phyloP scores from a whole-genome alignment of 2,113 vertebrate species.

The Sturnira hondurensis region DNA sequence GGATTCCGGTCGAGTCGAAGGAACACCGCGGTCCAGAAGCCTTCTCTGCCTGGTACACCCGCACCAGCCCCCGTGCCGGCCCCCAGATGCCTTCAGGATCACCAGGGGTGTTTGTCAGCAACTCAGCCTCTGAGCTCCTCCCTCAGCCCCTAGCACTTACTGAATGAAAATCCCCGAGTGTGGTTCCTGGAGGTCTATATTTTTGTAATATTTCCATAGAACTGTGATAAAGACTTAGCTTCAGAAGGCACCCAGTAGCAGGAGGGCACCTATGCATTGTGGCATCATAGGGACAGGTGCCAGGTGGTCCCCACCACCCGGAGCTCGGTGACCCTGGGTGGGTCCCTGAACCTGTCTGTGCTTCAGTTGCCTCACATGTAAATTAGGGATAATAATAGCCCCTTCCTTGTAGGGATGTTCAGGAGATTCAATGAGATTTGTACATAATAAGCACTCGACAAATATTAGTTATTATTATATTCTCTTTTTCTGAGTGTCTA shows the following conservation, averaged over 20 bases:
- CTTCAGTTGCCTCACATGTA: not conserved
- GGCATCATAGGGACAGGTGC: rapidly evolving
- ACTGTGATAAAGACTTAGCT: not conserved
- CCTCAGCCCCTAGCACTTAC: not conserved
- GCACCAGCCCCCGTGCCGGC: rapidly evolving
- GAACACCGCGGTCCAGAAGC: not conserved
- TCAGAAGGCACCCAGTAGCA: not conserved
- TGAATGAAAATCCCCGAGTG: not conserved
- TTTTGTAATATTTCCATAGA: not conserved
- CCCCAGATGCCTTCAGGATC: not conserved
- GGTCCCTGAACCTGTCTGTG: not conserved
- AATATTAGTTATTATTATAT: not conserved
- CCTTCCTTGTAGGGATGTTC: not conserved
- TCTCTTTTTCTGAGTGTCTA: not conserved
- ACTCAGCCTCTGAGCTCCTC: not conserved
- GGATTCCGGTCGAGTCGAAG: not conserved
- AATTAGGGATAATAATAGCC: not conserved
- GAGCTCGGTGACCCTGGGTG: not conserved
- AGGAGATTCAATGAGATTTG: not conserved
- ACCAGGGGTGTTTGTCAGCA: not conserved
- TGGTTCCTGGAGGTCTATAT: not conserved
- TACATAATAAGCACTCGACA: not conserved
- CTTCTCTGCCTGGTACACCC: not conserved
- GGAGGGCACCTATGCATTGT: rapidly evolving
- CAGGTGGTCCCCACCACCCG: no score